Percentiles rank a stretch among this genome's conserved stretches.
Conservation (phyloP, 2,113 vertebrate species). For the Lota lota region DNA sequence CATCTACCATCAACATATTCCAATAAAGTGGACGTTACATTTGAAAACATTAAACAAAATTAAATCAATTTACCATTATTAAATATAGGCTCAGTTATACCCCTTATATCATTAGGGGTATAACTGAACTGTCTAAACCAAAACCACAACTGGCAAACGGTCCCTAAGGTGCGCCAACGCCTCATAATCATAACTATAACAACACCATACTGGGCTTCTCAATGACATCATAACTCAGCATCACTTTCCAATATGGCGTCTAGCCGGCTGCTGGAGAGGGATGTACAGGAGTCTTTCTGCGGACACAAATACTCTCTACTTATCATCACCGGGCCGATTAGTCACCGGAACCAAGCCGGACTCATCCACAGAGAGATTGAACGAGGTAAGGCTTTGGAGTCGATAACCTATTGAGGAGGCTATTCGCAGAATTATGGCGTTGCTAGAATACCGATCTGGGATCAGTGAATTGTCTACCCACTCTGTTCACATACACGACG, state of each 20-base stretch:
- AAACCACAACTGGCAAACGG: no score
- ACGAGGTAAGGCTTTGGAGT: conserved; percentile 66
- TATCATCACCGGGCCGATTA: conserved; percentile 77
- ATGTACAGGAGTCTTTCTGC: conserved; percentile 52
- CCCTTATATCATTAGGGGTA: no score
- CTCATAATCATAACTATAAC: conserved; percentile 13
- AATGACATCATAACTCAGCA: conserved; percentile 68
- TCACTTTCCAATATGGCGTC: conserved; percentile 72
- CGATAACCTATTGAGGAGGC: no score
- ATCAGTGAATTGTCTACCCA: not conserved
- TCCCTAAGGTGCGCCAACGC: no score
- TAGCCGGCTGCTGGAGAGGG: conserved; percentile 60
- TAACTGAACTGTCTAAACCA: no score
- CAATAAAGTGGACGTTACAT: no score
- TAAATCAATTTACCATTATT: not conserved
- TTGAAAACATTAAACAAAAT: no score
- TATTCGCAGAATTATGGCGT: no score
- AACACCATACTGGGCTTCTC: conserved; percentile 41
- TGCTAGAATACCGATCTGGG: conserved; percentile 1
- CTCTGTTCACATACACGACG: not conserved
- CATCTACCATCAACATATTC: no score
- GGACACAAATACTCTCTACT: conserved; percentile 71
- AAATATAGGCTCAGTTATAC: no score
- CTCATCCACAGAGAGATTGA: conserved; percentile 74
- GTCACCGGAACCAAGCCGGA: conserved; percentile 63